Evolutionary conservation across 2,888 invertebrate genomes (phyloP), one percentile per base, ranked within the genome.

Genomic region (Agrochola macilenta): DNA sequence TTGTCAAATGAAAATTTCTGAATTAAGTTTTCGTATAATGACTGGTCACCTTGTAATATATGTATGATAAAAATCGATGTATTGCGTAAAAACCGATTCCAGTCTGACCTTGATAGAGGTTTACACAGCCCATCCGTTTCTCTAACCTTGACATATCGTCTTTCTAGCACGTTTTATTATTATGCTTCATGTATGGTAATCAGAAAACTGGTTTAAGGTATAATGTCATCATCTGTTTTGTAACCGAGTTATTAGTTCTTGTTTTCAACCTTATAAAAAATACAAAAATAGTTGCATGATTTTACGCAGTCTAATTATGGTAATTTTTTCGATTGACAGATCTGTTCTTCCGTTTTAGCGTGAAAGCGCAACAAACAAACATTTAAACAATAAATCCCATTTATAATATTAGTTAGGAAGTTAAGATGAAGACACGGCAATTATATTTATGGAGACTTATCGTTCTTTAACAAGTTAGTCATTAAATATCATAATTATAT

Each of bases 131-230:
- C 76, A 81, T 82, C 75, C 68, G 84, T 78, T 85, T 86, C 74
- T 46, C 57, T 70, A 79, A 84, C 91, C 91, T 89, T 91, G 91
- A 88, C 89, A 89, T 81, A 78, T 84, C 35, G 74, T 74, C 43
- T 78, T 65, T 85, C 69, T 78, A 80, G 63, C 74, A 74, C 70
- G 69, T 35, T 39, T 72, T 69, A 75, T 39, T 78, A 73, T 61
- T 85, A 71, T 66, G 68, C 30, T 17, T 70, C 71, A 52, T 69
- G 49, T 75, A 87, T 85, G 79, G 58, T 84, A 81, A 86, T 76
- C 64, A 64, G 20, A 12, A 69, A 87, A 88, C 88, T 82, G 86
- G 90, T 90, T 88, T 74, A 81, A 46, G 35, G 64, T 72, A 84
- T 65, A 76, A 75, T 84, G 83, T 82, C 89, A 81, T 87, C 86